Conservation (phyloP, 2,113 vertebrate species). For the Boleophthalmus pectinirostris region DNA sequence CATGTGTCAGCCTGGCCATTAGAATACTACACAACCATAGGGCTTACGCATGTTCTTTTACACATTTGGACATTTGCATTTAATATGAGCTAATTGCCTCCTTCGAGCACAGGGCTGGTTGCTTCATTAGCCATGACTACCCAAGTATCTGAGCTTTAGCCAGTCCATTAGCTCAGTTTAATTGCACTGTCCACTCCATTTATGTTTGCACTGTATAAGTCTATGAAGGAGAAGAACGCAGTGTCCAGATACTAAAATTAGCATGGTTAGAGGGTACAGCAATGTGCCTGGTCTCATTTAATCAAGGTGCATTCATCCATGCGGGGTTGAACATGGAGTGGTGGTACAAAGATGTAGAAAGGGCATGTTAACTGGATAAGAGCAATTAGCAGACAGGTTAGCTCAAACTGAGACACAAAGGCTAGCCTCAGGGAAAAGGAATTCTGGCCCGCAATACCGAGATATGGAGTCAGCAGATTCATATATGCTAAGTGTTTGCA, state of each 20-base stretch:
- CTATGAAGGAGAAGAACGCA: slow-evolving; percentile 15
- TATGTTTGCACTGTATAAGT: slow-evolving; percentile 20
- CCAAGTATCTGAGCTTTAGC: slow-evolving; percentile 34
- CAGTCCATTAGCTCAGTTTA: slow-evolving; percentile 42
- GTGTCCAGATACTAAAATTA: slow-evolving; percentile 52
- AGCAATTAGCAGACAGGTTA: too few relatives aligned
- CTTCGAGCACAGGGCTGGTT: background rate
- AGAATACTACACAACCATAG: background rate
- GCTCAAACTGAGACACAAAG: too few relatives aligned
- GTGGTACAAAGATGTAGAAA: background rate
- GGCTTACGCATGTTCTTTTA: background rate
- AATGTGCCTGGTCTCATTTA: slow-evolving; percentile 65
- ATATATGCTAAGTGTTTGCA: too few relatives aligned
- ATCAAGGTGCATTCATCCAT: slow-evolving; percentile 42
- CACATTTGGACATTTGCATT: background rate
- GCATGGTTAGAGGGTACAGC: slow-evolving; percentile 38
- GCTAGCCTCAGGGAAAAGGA: too few relatives aligned
- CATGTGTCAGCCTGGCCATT: slow-evolving; percentile 30
- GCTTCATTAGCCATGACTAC: slow-evolving; percentile 21
- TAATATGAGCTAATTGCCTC: background rate
- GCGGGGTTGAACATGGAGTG: background rate
- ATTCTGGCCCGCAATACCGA: too few relatives aligned
- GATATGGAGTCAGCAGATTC: too few relatives aligned
- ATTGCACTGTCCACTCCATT: slow-evolving; percentile 42
- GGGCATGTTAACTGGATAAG: too few relatives aligned